These are phyloP conservation scores for Nemopilema nomurai DNA, from an alignment of 30 jellyfish, hydroid and myxozoan species.

Conservation along the genomic window DNA sequence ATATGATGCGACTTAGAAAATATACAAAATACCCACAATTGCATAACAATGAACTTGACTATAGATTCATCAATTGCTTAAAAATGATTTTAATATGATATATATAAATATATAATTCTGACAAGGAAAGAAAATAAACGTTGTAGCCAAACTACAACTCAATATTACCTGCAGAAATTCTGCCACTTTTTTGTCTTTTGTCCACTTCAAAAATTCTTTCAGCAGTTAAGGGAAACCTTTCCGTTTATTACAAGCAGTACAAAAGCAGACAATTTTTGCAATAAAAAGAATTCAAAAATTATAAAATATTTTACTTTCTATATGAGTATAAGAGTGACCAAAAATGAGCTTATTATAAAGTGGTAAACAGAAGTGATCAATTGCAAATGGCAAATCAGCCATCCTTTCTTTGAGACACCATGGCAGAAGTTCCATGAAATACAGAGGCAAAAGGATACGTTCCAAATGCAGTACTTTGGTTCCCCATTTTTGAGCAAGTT, in stretches of 20 bases:
- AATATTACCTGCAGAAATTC: slow-evolving; percentile 5
- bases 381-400: not conserved
- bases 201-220: slow-evolving; percentile 57
- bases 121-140: not conserved
- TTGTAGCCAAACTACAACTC: not conserved
- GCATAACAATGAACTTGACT: too few species aligned
- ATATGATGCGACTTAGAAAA: too few species aligned
- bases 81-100: not conserved
- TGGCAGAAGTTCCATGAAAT: not conserved
- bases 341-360: too few species aligned
- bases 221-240: slow-evolving; percentile 8
- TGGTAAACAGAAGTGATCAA: not conserved
- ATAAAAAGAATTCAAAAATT: not conserved
- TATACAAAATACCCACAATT: too few species aligned
- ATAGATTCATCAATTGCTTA: too few species aligned
- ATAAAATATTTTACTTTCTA: too few species aligned
- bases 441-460: slow-evolving; percentile 47
- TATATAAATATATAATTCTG: not conserved
- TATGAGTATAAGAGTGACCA: too few species aligned
- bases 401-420: not conserved
- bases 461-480: slow-evolving; percentile 55
- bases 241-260: not conserved
- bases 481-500: slow-evolving; percentile 60
- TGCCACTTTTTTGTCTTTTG: slow-evolving; percentile 50
- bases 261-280: not conserved